Evolutionary conservation across 2,888 invertebrate species (phyloP).

Genomic region (Gryllus longicercus): DNA sequence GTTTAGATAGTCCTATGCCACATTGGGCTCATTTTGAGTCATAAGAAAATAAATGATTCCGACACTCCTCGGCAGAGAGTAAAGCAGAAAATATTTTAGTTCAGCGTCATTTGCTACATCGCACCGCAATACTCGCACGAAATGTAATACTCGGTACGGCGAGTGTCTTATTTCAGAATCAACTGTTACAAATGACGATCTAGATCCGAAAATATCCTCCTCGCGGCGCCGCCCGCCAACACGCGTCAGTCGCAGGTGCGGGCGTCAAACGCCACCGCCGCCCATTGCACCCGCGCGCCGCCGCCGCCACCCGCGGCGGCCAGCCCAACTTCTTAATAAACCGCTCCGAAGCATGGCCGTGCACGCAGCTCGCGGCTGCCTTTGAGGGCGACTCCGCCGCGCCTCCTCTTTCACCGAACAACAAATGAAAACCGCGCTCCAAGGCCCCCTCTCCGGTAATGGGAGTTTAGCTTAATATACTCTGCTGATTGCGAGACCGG

Average conservation of each 20-base stretch:
- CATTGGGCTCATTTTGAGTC: no score
- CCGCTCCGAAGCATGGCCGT: conserved; percentile 33
- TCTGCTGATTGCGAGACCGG: conserved; percentile 35
- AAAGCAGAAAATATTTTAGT: no score
- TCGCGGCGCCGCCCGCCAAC: neutral
- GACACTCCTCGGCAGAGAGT: no score
- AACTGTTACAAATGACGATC: no score
- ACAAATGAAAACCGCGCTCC: conserved; percentile 12
- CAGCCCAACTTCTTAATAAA: conserved; percentile 35
- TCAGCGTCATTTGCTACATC: no score
- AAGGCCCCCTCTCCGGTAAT: conserved; percentile 34
- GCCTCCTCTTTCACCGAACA: neutral
- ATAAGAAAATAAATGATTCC: no score
- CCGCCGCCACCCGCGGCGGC: conserved; percentile 23
- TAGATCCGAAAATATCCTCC: neutral
- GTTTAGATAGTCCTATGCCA: no score
- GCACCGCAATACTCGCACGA: no score
- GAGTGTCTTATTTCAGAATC: no score
- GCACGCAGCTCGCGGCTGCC: neutral
- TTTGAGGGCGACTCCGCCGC: neutral
- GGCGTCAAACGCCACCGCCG: neutral
- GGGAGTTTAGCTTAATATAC: conserved; percentile 38
- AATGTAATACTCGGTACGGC: no score
- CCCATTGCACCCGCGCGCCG: neutral
- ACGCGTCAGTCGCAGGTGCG: neutral